phyloP scores from a whole-genome alignment of 2,888 invertebrate genomes.

The Bursaphelenchus okinawaensis region DNA sequence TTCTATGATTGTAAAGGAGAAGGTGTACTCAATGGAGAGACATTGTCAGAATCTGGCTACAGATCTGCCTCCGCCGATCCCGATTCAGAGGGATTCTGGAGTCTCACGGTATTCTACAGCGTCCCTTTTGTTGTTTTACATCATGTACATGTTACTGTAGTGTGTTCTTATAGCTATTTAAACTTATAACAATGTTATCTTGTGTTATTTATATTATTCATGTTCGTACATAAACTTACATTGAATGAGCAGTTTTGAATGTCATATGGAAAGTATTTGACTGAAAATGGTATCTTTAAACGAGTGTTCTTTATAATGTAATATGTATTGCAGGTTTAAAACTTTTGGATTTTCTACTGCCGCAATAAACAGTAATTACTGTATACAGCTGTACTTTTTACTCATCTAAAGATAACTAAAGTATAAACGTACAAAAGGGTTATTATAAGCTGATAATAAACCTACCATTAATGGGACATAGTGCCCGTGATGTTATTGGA shows the following conservation, averaged over 20 bases:
- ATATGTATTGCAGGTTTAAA: no score
- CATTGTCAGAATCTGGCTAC: slow-evolving; percentile 38
- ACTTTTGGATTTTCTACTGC: no score
- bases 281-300: no score
- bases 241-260: slow-evolving; percentile 52
- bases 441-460: not conserved
- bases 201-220: not conserved
- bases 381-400: no score
- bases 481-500: slow-evolving; percentile 53
- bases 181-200: no score
- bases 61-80: slow-evolving; percentile 19
- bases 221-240: slow-evolving; percentile 35
- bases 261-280: slow-evolving; percentile 57
- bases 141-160: not conserved
- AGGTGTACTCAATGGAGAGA: slow-evolving; percentile 26
- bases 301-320: not conserved
- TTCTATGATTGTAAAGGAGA: slow-evolving; percentile 25
- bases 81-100: not conserved
- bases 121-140: not conserved
- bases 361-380: no score
- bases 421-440: not conserved
- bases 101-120: not conserved
- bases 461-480: slow-evolving; percentile 53
- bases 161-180: not conserved
- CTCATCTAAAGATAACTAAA: slow-evolving; percentile 1